These are phyloP conservation scores for Caenorhabditis sp. DNA, from an alignment of 2,888 invertebrate genomes.

Conservation along the genomic window DNA sequence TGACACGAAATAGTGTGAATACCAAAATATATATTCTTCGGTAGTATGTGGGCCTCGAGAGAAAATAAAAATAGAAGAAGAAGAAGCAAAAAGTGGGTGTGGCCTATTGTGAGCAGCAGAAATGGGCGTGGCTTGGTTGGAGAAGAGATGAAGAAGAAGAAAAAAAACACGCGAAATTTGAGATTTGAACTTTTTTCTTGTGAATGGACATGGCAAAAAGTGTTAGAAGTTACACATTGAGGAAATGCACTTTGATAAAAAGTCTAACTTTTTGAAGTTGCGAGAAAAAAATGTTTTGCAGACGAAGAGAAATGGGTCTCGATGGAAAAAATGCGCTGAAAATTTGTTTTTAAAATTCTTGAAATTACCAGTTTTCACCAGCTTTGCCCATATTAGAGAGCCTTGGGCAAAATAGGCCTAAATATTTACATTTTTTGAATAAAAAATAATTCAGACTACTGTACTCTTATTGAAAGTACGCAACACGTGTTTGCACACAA, in stretches of 20 bases:
- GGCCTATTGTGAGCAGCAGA: background rate
- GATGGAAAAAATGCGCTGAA: no score
- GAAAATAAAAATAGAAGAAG: background rate
- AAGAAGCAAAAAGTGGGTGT: constrained; percentile 1
- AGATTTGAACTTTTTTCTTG: background rate
- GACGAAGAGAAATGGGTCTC: no score
- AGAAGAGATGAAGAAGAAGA: constrained; percentile 4
- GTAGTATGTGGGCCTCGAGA: background rate
- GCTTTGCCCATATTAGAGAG: no score
- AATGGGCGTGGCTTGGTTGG: background rate
- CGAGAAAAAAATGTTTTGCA: background rate
- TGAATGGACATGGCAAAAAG: background rate
- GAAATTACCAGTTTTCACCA: no score
- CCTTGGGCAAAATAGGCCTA: no score
- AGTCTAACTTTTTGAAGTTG: background rate
- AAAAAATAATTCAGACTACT: no score
- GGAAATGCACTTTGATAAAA: no score
- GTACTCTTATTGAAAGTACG: no score
- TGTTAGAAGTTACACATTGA: background rate
- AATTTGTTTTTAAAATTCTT: no score
- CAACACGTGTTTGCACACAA: no score
- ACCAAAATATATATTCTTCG: background rate
- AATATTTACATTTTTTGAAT: no score
- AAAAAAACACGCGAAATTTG: background rate
- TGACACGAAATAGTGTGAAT: background rate